Percentiles rank a stretch among this genome's conserved stretches.
Conservation (phyloP, 2,797 vertebrate genomes). For the Galago senegalensis region DNA sequence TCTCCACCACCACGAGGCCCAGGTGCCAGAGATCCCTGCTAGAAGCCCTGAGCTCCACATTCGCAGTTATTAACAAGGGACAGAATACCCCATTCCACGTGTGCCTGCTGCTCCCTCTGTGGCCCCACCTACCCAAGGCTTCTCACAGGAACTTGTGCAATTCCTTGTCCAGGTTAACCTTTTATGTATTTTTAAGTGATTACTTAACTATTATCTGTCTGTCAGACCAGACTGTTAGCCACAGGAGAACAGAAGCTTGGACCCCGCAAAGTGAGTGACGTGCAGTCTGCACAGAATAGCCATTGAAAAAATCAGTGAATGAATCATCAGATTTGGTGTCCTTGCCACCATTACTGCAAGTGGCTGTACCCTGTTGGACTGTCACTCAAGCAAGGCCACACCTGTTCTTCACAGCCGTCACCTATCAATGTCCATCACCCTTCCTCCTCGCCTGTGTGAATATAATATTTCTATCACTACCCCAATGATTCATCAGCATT, state of each 20-base stretch:
- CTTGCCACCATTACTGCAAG: not conserved
- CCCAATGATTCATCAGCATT: not conserved
- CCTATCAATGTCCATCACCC: not conserved
- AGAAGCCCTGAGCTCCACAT: not conserved
- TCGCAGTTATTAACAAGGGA: not conserved
- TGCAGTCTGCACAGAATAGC: not conserved
- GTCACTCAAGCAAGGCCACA: not conserved
- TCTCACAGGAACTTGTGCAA: not conserved
- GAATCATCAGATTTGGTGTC: not conserved
- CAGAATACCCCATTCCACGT: not conserved
- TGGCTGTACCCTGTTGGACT: not conserved
- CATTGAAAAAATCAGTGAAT: not conserved
- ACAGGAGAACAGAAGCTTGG: not conserved
- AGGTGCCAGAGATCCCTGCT: not conserved
- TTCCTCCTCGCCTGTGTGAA: not conserved
- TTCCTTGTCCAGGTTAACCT: not conserved
- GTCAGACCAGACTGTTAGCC: not conserved
- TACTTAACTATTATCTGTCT: not conserved
- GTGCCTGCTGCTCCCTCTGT: not conserved
- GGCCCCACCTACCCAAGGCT: not conserved
- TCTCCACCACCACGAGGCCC: not conserved
- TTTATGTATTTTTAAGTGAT: slow-evolving; percentile 29
- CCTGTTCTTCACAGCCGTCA: not conserved
- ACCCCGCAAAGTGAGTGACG: not conserved
- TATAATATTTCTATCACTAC: slow-evolving; percentile 12